Percentiles rank a stretch among this genome's conserved stretches.
Conservation (phyloP, 1,140 invertebrate genomes). For the Pseudoatta argentina region DNA sequence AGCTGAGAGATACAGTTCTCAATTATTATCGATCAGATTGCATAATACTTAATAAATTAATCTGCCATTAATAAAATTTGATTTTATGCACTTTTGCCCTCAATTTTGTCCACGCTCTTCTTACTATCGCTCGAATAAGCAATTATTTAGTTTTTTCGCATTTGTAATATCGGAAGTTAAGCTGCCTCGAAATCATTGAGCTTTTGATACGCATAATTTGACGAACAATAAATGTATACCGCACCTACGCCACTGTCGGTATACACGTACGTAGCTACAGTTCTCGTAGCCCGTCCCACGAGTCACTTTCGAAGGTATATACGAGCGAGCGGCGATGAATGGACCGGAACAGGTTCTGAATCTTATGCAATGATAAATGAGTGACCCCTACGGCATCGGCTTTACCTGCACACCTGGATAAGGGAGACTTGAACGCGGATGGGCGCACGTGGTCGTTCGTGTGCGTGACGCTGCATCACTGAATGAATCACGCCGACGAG, state of each 20-base stretch:
- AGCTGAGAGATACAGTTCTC: background rate
- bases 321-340: constrained; percentile 79
- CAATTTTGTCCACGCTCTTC: too few species aligned
- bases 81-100: background rate
- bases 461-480: constrained; percentile 49
- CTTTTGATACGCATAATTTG: constrained; percentile 7
- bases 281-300: constrained; percentile 67
- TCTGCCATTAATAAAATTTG: background rate
- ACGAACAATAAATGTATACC: background rate
- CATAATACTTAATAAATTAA: background rate
- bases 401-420: constrained; percentile 73
- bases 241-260: constrained; percentile 65
- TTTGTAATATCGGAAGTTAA: background rate
- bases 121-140: background rate
- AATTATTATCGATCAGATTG: background rate
- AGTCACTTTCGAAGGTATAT: constrained; percentile 75
- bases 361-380: constrained; percentile 85
- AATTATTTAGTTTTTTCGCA: background rate
- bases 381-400: constrained; percentile 72
- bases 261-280: constrained; percentile 36
- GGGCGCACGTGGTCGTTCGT: background rate
- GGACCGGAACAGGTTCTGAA: constrained; percentile 84
- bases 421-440: constrained; percentile 38
- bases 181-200: background rate
- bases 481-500: constrained; percentile 54